These are phyloP conservation scores for Trachythela sp. DNA, from an alignment of 64 coral and sea anemone species.

Conservation along the genomic window DNA sequence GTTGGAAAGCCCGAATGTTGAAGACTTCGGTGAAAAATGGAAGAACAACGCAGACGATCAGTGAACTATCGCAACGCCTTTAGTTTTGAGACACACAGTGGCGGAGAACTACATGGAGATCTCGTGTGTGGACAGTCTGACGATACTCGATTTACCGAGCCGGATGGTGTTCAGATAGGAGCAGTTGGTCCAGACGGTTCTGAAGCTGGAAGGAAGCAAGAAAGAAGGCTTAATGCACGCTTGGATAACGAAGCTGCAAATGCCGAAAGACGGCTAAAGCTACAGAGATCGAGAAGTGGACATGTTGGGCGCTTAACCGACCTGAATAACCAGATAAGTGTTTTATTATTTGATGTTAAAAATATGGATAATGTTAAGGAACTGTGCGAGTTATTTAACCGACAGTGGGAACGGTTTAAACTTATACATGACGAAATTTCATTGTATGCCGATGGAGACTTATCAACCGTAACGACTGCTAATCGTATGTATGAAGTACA, in stretches of 20 bases:
- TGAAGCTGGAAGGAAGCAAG: neutral
- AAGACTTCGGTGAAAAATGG: neutral
- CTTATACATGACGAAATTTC: neutral
- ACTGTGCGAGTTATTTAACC: neutral
- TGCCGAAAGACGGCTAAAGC: neutral
- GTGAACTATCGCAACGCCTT: neutral
- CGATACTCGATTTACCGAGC: too few relatives aligned
- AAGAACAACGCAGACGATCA: neutral
- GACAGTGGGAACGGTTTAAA: neutral
- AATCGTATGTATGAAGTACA: neutral
- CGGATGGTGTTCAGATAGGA: too few relatives aligned
- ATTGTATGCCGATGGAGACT: neutral
- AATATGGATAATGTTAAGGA: neutral
- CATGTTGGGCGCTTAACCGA: neutral
- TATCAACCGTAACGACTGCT: neutral
- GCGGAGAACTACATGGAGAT: neutral
- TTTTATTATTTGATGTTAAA: neutral
- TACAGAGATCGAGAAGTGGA: neutral
- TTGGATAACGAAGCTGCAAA: too few relatives aligned
- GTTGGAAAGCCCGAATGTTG: neutral
- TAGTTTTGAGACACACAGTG: neutral
- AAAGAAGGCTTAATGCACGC: neutral
- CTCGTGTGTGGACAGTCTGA: too few relatives aligned
- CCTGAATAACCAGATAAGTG: neutral
- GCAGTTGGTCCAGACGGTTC: too few relatives aligned